These are phyloP conservation scores for Plectropomus leopardus DNA, from an alignment of 2,113 vertebrate genomes.

Conservation along the genomic window DNA sequence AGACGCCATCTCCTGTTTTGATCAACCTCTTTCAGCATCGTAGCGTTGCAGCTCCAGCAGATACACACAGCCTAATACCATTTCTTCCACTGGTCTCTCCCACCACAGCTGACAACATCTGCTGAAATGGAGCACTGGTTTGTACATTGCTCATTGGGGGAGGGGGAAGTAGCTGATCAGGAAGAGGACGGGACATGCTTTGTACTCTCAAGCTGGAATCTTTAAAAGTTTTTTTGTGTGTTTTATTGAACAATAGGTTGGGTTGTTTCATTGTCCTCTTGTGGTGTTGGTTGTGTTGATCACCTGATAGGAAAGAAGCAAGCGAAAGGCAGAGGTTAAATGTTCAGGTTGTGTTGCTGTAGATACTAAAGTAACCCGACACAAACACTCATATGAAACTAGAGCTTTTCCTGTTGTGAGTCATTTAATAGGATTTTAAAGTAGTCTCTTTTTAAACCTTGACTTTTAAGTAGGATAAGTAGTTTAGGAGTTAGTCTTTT, in stretches of 20 bases:
- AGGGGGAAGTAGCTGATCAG: constrained; percentile 48
- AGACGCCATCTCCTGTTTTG: background rate
- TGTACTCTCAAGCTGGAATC: constrained; percentile 22
- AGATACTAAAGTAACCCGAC: constrained; percentile 2
- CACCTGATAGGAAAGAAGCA: background rate
- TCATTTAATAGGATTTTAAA: constrained; percentile 56
- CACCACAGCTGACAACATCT: constrained; percentile 67
- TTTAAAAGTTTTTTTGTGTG: background rate
- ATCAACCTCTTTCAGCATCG: background rate
- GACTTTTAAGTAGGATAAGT: constrained; percentile 63
- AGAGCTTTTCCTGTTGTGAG: constrained; percentile 42
- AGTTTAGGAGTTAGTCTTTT: constrained; percentile 55
- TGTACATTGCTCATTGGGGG: constrained; percentile 42
- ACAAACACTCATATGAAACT: constrained; percentile 9
- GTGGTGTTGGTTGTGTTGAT: background rate
- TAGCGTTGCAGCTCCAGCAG: constrained; percentile 12
- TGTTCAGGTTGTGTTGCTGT: background rate
- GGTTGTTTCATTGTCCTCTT: background rate
- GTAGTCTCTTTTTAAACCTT: constrained; percentile 45
- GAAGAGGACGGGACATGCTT: constrained; percentile 55
- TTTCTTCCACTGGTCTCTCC: constrained; percentile 48
- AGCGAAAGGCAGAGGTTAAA: background rate
- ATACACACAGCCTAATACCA: constrained; percentile 20
- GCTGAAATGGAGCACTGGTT: constrained; percentile 62
- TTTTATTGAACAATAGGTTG: constrained; percentile 10